phyloP scores from a whole-genome alignment of 2,888 invertebrate genomes.

The Emmelina monodactyla region DNA sequence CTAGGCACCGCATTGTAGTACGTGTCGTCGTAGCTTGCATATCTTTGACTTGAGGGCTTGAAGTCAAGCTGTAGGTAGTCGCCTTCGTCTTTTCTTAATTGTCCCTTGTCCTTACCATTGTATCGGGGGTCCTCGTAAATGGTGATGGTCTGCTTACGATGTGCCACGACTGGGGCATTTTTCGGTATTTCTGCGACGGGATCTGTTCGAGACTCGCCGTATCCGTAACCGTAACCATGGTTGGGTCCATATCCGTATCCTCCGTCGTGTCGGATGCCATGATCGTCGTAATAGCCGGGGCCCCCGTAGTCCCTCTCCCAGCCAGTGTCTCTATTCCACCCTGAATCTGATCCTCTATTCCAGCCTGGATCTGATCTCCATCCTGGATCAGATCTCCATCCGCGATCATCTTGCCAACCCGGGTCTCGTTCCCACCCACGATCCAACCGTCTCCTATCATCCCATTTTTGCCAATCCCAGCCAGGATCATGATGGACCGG shows the following conservation, averaged over 20 bases:
- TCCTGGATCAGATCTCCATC: constrained; percentile 26
- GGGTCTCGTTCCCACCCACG: constrained; percentile 27
- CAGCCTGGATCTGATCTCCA: constrained; percentile 30
- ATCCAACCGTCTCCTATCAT: constrained; percentile 27
- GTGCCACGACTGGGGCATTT: constrained; percentile 45
- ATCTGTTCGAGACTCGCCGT: constrained; percentile 40
- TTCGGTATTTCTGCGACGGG: constrained; percentile 41
- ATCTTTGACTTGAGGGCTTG: constrained; percentile 52
- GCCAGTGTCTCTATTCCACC: constrained; percentile 26
- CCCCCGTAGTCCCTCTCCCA: constrained; percentile 44
- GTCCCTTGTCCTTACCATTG: constrained; percentile 41
- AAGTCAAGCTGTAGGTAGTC: constrained; percentile 50
- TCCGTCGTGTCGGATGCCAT: constrained; percentile 43
- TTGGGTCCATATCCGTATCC: constrained; percentile 46
- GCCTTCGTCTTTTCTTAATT: constrained; percentile 43
- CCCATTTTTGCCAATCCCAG: constrained; percentile 44
- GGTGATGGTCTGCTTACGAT: constrained; percentile 56
- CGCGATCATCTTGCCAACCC: constrained; percentile 18
- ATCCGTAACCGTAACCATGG: constrained; percentile 47
- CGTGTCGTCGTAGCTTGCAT: constrained; percentile 51
- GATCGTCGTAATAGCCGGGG: constrained; percentile 49
- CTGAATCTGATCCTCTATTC: constrained; percentile 25
- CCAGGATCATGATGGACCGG: constrained; percentile 28
- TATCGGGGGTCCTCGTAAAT: constrained; percentile 61
- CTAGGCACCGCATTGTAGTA: constrained; percentile 37